Base-by-base conservation (phyloP, 2,797 vertebrate genomes). In the Pyrrhura leucotis region DNA sequence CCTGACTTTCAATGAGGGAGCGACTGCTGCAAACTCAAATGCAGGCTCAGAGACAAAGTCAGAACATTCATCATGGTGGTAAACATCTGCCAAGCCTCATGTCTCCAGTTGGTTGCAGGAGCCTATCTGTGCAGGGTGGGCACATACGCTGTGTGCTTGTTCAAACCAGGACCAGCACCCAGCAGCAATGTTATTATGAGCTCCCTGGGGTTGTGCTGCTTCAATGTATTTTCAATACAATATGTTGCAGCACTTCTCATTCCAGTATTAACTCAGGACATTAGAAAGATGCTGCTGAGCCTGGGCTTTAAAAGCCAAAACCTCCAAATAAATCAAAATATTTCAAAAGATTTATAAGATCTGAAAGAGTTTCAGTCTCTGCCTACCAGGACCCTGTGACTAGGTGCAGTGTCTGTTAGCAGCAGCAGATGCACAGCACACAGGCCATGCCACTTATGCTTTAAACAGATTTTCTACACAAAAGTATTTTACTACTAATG, bases 51-150 rank as follows among this genome's bases (percentile, higher is more conserved):
- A 9, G 65, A 68, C 84, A 80, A 44, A 66, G 62, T 67, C 15
- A 18, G 84, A 39, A 18, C 74, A 85, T 92, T 92, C 95, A 89
- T 58, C 86, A 51, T 17, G 25, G 89, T 35, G 91, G 80, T 73
- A 66, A 67, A 79, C 79, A 35, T n/a, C 89, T 96, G 83, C 85
- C 96, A 97, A 56, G 74, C 68, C 69, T 61, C 66, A 10, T 22
- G 89, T 61, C 94, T 54, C 85, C 82, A 23, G 21, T 26, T 25
- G 86, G 79, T 69, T 42, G 68, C 28, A n/a, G 83, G 48, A 42
- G n/a, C 44, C 51, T 26, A 2, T 39, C 90, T 6, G 22, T 13
- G 1, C 40, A 4, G 48, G 58, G 63, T 58, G 63, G 58, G 51
- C 53, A 23, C 1, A 1, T 3, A 12, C 53, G 40, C 31, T 4